Percentiles rank a stretch among this genome's conserved stretches.
Evolutionary conservation across 2,888 invertebrate species (phyloP).

Genomic region (Tenthredo mesomela): DNA sequence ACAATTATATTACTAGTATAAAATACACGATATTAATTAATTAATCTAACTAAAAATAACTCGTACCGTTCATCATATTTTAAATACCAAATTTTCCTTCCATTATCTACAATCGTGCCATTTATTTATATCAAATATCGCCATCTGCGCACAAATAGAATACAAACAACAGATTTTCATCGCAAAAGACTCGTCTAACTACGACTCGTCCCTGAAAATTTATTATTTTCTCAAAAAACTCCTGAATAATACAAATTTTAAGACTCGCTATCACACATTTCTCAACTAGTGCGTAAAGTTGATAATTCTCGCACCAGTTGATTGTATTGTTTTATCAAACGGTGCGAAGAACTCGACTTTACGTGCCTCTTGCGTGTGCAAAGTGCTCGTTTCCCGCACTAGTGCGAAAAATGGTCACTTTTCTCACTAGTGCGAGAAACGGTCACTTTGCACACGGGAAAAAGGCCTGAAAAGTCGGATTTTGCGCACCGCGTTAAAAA

Average conservation of each 20-base stretch:
- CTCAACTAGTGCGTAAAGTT: background rate
- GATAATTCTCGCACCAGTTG: too few species aligned
- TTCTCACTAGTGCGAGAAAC: too few species aligned
- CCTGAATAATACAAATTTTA: background rate
- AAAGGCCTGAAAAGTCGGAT: too few species aligned
- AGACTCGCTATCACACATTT: background rate
- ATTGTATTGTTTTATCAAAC: too few species aligned
- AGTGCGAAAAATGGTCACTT: too few species aligned
- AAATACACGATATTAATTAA: constrained; percentile 32
- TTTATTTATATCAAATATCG: background rate
- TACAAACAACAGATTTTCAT: background rate
- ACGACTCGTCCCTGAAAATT: background rate
- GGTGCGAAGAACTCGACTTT: too few species aligned
- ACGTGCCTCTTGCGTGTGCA: too few species aligned
- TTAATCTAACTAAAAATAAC: background rate
- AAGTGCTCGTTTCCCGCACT: too few species aligned
- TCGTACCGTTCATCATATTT: background rate
- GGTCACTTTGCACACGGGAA: too few species aligned
- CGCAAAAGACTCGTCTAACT: background rate
- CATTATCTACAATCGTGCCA: background rate
- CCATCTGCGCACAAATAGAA: background rate
- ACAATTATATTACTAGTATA: constrained; percentile 20
- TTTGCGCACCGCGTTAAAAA: too few species aligned
- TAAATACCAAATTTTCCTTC: background rate
- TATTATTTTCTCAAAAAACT: background rate